Base-by-base conservation (phyloP, 1,140 invertebrate species). In the Drosophila ambigua region DNA sequence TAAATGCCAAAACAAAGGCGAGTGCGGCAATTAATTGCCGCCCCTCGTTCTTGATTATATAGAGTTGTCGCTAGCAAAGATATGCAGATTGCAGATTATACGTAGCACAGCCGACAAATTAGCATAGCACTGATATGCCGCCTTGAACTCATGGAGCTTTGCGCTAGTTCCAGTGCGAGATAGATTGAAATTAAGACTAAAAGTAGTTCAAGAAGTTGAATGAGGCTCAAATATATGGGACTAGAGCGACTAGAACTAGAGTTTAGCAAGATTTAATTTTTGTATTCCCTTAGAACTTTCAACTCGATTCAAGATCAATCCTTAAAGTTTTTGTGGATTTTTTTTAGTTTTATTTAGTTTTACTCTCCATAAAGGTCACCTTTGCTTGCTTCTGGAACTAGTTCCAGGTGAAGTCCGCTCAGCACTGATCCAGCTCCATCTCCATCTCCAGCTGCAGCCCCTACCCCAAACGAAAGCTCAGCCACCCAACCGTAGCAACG, bases 1-100 rank as follows among this genome's bases (percentile, higher is more conserved):
- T 84, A 77, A 84, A 77, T 77, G 54, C 63, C 64, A 67, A 62
- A 74, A 73, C 72, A 77, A 54, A 59, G 61, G 64, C 57, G 61
- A 76, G 68, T 26, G 50, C 49, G 63, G 49, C 65, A 46, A 72
- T 75, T 79, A 76, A 80, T 72, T 62, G 60, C 51, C 52, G 49
- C 55, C 50, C 49, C 50, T 43, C 35, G 52, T 50, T 35, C 43
- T 58, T 75, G 53, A 77, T 65, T 58, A 72, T 66, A 72, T 58
- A 66, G 51, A 50, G 59, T 35, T 53, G 58, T 51, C 20, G 45
- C 51, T 51, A 13, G 43, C 68, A 31, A 31, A 69, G 64, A 50
- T 69, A 69, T 69, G 64, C 66, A 58, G 72, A 74, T 74, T 74
- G 55, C 74, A 59, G 71, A 74, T 65, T 57, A 74, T 73, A 26